Evolutionary conservation across 2,888 invertebrate genomes (phyloP).

Genomic region (Epistrophe eligans): DNA sequence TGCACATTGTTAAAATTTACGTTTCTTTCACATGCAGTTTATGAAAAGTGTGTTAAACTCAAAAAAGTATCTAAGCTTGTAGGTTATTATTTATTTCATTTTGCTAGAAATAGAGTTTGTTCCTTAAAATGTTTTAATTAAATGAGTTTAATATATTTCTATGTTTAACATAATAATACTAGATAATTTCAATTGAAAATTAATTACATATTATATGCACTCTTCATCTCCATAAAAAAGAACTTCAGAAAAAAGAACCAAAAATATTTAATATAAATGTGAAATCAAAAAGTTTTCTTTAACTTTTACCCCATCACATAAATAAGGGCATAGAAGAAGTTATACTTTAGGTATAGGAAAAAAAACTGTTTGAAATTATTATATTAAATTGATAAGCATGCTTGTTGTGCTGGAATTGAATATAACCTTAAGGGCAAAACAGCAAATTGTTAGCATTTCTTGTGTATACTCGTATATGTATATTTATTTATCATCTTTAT

Average conservation of each 20-base stretch:
- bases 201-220: neutral
- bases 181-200: neutral
- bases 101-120: too few species aligned
- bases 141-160: too few species aligned
- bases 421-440: constrained; percentile 32
- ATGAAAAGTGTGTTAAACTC: too few species aligned
- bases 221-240: too few species aligned
- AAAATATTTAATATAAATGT: neutral
- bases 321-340: neutral
- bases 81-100: too few species aligned
- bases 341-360: neutral
- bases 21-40: too few species aligned
- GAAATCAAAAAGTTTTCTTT: neutral
- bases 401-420: constrained; percentile 1
- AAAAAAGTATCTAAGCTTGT: too few species aligned
- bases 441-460: constrained; percentile 38
- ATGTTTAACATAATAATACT: too few species aligned
- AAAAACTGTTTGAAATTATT: constrained; percentile 28
- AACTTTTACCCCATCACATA: neutral
- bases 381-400: constrained; percentile 51
- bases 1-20: too few species aligned
- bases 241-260: neutral
- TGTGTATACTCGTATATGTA: too few species aligned
- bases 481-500: neutral
- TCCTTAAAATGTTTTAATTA: too few species aligned